Evolutionary conservation across 2,888 invertebrate genomes (phyloP), one percentile per base, ranked within the genome.

Genomic region (Hedya salicella): DNA sequence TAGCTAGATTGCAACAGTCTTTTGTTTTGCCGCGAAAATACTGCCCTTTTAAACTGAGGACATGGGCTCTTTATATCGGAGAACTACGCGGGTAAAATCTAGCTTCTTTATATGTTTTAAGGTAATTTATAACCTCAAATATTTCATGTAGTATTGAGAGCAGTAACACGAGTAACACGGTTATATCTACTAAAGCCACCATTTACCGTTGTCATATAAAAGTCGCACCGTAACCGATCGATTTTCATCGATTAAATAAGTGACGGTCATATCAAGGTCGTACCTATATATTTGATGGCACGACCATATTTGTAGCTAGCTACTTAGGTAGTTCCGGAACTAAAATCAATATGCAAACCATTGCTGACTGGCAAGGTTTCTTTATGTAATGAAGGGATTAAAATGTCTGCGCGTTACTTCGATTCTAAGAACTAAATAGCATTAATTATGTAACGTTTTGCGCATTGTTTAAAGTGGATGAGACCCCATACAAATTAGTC

Each of bases 291-390:
- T 44, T 52, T 61, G 19, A 61, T 61, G 49, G 32, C 57, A 32
- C 19, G 30, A 25, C 9, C 21, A 49, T 25, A 36, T 49, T 19
- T 13, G 9, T 48, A 19, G 11, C 17, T 48, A 21, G 13, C 13
- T 25, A 8, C 11, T 16, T 11, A 44, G 44, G 4, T 52, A 21
- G 42, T 14, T 44, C 49, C 32, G 36, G 62, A 42, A 61, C 42
- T 62, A 32, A 62, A 62, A 62, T 62, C 52, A 62, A 62, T 62
- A 62, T 61, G 17, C 40, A 19, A 19, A 32, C 42, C 30, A 25
- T 48, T 48, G 11, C n/a, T 21, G 6, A 1, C 36, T 19, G 16
- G 9, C n/a, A n/a, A n/a, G 9, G 39, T 16, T 49, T 39, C 30
- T 56, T 42, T 56, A 54, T 42, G 14, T 52, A 42, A 56, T 8